Percentiles rank a stretch among this genome's conserved stretches.
Conservation (phyloP, 2,113 vertebrate species). For the Colius striatus region DNA sequence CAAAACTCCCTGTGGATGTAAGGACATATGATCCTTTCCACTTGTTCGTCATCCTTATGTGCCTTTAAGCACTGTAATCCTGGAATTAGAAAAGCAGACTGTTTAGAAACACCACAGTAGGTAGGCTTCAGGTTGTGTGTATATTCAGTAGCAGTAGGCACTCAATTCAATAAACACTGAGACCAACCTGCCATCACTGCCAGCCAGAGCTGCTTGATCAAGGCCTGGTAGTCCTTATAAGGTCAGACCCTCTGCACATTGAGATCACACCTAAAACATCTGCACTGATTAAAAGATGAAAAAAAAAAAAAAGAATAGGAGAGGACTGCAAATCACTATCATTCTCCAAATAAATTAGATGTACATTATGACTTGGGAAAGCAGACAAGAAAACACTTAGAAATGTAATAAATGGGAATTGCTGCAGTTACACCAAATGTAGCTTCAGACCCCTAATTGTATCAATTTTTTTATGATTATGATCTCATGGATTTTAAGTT, state of each 20-base stretch:
- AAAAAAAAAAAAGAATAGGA: background rate
- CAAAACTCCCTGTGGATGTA: background rate
- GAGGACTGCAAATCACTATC: background rate
- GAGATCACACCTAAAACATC: background rate
- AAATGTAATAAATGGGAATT: slow-evolving; percentile 41
- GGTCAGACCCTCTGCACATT: background rate
- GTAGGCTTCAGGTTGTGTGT: background rate
- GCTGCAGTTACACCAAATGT: slow-evolving; percentile 2
- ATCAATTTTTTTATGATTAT: slow-evolving; percentile 52
- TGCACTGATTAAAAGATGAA: background rate
- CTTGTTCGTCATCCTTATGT: slow-evolving; percentile 35
- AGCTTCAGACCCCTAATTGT: background rate
- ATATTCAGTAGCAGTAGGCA: background rate
- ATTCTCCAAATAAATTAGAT: slow-evolving; percentile 8
- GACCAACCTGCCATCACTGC: background rate
- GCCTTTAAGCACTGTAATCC: slow-evolving; percentile 50
- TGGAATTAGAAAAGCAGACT: slow-evolving; percentile 39
- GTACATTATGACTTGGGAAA: background rate
- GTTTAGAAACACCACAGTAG: background rate
- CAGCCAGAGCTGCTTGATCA: background rate
- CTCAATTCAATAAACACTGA: rapidly evolving
- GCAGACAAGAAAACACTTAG: slow-evolving; percentile 24
- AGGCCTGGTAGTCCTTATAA: background rate
- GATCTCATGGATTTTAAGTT: slow-evolving; percentile 43
- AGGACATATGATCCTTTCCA: slow-evolving; percentile 56